Evolutionary conservation across 2,888 invertebrate species (phyloP).

Genomic region (Neoscelio sp.): DNA sequence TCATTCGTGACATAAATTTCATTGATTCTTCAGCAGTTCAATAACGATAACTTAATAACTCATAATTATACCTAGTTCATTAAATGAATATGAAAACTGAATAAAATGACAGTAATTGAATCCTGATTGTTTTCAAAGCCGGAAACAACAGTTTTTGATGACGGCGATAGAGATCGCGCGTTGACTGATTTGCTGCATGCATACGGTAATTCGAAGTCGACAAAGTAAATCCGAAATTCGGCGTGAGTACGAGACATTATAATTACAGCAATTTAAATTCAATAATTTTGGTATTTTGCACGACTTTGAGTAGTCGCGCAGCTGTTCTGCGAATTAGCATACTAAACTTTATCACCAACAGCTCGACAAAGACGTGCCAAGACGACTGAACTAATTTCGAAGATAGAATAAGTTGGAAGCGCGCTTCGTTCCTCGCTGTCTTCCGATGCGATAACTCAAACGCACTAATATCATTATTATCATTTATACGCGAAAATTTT

Average conservation of each 20-base stretch:
- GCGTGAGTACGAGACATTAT: constrained; percentile 76
- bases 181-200: constrained; percentile 43
- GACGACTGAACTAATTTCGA: constrained; percentile 83
- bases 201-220: constrained; percentile 49
- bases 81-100: constrained; percentile 33
- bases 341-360: constrained; percentile 83
- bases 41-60: constrained; percentile 48
- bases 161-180: not conserved
- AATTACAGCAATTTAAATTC: constrained; percentile 83
- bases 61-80: constrained; percentile 42
- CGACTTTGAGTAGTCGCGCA: constrained; percentile 76
- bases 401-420: constrained; percentile 82
- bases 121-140: constrained; percentile 39
- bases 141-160: constrained; percentile 54
- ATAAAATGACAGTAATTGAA: constrained; percentile 54
- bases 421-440: constrained; percentile 69
- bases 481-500: constrained; percentile 74
- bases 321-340: constrained; percentile 83
- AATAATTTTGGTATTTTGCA: constrained; percentile 82
- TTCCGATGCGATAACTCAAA: constrained; percentile 75
- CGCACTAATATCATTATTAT: constrained; percentile 75
- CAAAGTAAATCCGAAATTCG: constrained; percentile 62
- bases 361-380: constrained; percentile 83
- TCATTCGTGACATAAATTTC: constrained; percentile 30
- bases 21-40: constrained; percentile 35